These are phyloP conservation scores for cat (Felis catus) DNA, from an alignment of 2,113 vertebrate genomes.

Conservation along the genomic window F.catus_Fca126_mat1.0 CM031415.1:150455001-150455500, in stretches of 20 bases:
- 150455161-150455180: not conserved
- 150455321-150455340: not conserved
- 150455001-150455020: not conserved
- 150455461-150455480: not conserved
- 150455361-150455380: not conserved
- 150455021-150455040: not conserved
- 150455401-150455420: not conserved
- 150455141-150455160: not conserved
- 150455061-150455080: not conserved
- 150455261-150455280: not conserved
- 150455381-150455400: not conserved
- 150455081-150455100: not conserved
- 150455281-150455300: not conserved
- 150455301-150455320: not conserved
- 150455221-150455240: not conserved
- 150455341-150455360: not conserved
- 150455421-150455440: not conserved
- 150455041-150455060: not conserved
- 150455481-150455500: not conserved
- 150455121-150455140: not conserved
- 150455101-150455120: not conserved
- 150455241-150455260: not conserved
- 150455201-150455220: not conserved
- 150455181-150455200: not conserved
- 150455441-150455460: not conserved